These are phyloP conservation scores for Agrotis exclamationis DNA, from an alignment of 2,888 invertebrate genomes.

Conservation along the genomic window DNA sequence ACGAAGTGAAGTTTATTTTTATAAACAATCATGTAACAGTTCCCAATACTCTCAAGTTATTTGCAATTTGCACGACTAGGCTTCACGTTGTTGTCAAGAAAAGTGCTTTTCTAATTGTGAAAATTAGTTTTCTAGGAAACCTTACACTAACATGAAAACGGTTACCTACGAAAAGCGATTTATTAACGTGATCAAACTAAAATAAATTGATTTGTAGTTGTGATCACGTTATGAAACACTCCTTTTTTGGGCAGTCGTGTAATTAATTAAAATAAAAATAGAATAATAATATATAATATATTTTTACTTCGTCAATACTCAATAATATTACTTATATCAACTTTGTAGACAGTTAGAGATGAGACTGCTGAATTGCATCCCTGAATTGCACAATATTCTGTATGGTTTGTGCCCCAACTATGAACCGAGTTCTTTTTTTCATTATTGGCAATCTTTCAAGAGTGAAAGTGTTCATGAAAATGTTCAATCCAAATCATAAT, in stretches of 20 bases:
- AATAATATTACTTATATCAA: no score
- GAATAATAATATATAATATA: no score
- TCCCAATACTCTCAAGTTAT: background rate
- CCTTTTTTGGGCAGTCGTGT: no score
- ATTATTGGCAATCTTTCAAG: background rate
- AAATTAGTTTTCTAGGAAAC: background rate
- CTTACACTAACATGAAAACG: background rate
- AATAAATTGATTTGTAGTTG: no score
- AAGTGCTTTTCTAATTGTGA: background rate
- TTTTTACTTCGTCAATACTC: no score
- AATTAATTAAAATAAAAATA: no score
- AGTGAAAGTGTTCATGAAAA: background rate
- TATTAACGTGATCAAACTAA: no score
- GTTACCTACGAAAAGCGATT: no score
- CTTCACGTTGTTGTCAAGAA: constrained; percentile 10
- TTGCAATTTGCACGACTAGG: constrained; percentile 4
- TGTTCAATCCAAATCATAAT: background rate
- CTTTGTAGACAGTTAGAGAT: no score
- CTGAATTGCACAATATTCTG: background rate
- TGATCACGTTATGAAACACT: no score
- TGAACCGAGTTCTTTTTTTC: background rate
- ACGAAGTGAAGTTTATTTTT: background rate
- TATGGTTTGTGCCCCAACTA: background rate
- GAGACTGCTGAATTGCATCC: no score
- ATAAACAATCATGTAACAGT: background rate